phyloP scores from a whole-genome alignment of 2,797 vertebrate species.

The Hozukius guyotensis region DNA sequence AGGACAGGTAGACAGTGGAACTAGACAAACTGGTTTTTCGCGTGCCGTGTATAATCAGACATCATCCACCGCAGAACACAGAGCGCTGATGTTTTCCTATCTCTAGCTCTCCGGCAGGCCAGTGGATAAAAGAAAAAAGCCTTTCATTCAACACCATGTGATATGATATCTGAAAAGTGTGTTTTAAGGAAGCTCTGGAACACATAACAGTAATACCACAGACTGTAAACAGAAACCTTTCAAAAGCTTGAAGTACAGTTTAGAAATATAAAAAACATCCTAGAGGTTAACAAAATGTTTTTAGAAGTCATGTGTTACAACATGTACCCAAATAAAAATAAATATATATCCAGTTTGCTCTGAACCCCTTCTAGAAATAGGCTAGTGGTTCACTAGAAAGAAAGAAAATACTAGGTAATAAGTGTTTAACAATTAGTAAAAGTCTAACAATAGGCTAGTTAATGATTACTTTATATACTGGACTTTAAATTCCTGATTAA shows the following conservation, averaged over 20 bases:
- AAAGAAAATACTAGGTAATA: background rate
- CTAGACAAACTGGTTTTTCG: constrained; percentile 72
- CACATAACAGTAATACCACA: constrained; percentile 14
- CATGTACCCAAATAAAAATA: background rate
- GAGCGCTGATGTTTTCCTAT: constrained; percentile 12
- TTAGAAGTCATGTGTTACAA: background rate
- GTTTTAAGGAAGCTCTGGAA: constrained; percentile 26
- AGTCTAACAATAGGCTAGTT: background rate
- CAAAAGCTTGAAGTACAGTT: background rate
- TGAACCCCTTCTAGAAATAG: background rate
- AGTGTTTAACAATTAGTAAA: background rate
- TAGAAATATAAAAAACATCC: background rate
- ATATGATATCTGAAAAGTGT: constrained; percentile 34
- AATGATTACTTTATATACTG: background rate
- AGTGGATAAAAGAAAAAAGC: constrained; percentile 26
- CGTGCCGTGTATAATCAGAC: constrained; percentile 25
- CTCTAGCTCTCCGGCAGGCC: background rate
- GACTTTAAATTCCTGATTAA: too few species aligned
- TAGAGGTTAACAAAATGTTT: background rate
- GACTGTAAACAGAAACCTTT: background rate
- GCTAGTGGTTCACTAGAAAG: background rate
- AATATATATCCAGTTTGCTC: background rate
- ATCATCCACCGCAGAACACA: constrained; percentile 23
- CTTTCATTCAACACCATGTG: constrained; percentile 52
- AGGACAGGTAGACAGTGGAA: constrained; percentile 56